Evolutionary conservation across 1,140 invertebrate species (phyloP), one percentile per base, ranked within the genome.

Genomic region (Wiebesia pumilae): DNA sequence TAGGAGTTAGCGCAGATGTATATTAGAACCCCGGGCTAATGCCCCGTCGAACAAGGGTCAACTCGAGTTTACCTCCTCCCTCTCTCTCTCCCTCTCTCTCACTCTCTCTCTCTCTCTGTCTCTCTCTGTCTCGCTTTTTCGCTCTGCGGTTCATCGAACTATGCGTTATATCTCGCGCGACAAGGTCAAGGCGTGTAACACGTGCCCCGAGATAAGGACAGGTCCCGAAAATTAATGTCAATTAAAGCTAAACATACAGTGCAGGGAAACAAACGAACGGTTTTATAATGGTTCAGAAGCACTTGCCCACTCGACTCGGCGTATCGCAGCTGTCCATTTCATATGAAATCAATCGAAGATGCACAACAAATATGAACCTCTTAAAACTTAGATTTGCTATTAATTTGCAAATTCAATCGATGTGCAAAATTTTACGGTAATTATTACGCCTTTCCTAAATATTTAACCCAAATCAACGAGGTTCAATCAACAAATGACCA

Each of bases 141-240:
- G 19, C 62, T 85, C 27, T 38, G 40, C 84, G 47, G 84, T 85
- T 85, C 84, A 81, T 85, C 84, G 84, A 85, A 85, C 84, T 81
- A 33, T 58, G 67, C 67, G 51, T 85, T 85, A 75, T 85, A 85
- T 81, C 78, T 71, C 62, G 58, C 54, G 47, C 84, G 78, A 43
- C 84, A 85, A 85, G 84, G 84, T 85, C 84, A 85, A 85, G 78
- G 84, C 84, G 47, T 67, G 35, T 85, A 85, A 85, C 84, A 85
- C 84, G 78, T 85, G 83, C 40, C 83, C 27, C 33, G 24, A 79
- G 77, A 85, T 85, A 85, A 85, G 83, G 77, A 85, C 73, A 40
- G 80, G 43, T 38, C 38, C n/a, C 77, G 77, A 85, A 85, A 85
- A 85, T 79, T 77, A 84, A 65, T 27, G 51, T 58, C 67, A 65